Conservation (phyloP, 2,113 vertebrate genomes). For the Ciconia maguari region DNA sequence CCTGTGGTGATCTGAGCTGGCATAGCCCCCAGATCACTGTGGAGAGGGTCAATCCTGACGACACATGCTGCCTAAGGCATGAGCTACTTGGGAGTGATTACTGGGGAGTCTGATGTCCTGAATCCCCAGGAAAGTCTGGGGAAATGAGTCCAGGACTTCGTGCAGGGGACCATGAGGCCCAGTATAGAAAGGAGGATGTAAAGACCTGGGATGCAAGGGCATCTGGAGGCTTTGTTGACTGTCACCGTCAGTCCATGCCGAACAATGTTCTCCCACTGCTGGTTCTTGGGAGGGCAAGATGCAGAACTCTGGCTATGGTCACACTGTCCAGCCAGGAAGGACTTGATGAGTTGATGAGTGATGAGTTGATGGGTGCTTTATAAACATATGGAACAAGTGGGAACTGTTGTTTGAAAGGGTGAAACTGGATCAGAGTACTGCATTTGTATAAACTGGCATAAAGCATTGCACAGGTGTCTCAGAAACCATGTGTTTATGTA, state of each 20-base stretch:
- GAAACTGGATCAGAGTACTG: background rate
- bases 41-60: background rate
- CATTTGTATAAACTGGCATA: background rate
- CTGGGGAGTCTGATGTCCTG: background rate
- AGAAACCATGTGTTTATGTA: background rate
- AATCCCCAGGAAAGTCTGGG: background rate
- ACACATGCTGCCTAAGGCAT: background rate
- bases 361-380: background rate
- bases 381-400: background rate
- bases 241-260: accelerated
- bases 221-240: background rate
- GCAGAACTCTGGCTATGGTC: background rate
- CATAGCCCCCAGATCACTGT: background rate
- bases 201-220: background rate
- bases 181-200: background rate
- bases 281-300: background rate
- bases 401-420: background rate
- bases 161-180: background rate
- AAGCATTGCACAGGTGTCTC: background rate
- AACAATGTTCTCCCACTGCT: background rate
- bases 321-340: background rate
- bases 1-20: background rate
- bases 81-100: background rate
- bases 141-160: background rate
- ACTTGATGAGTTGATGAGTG: background rate